Evolutionary conservation across 1,140 invertebrate species (phyloP), one percentile per base, ranked within the genome.

Genomic region (Orchestia grillus): DNA sequence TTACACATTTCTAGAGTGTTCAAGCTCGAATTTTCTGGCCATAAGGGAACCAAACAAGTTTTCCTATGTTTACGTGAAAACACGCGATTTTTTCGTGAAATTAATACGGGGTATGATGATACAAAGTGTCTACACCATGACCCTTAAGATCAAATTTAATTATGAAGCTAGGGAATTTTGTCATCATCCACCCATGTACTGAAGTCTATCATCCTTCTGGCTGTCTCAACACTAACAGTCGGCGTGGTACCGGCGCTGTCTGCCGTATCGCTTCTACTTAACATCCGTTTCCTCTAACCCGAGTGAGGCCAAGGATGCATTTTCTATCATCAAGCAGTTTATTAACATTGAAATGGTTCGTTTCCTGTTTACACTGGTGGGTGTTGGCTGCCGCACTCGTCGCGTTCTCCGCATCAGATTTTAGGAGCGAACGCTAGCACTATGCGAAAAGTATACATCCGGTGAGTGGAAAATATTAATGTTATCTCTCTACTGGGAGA

Each of bases 301-400:
- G 44, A 45, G 43, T 28, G 92, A 45, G 43, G 41, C 92, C 92
- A 94, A 94, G 92, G 92, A 94, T 94, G 92, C 44, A 94, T 94
- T 91, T 94, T 44, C 92, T 94, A 94, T 45, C 92, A n/a, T 47
- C 40, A 94, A 47, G 36, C 44, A 94, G 92, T 94, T 94, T 94
- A 94, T 94, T 94, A 94, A 47, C 92, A 45, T 94, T 94, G 40
- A 94, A 94, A 94, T 94, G 23, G 40, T 47, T 47, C 44, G 19
- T 40, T 94, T 94, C 92, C 92, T 94, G 92, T 94, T 94, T 8
- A 94, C 92, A 94, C 19, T 47, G 8, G 43, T 42, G 47, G 92
- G 92, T 94, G 92, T 94, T 47, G 92, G 8, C 92, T 41, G 36
- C 92, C 47, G 42, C 43, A 90, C 43, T 90, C 88, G 41, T 8